A percentile compares a stretch with the other conserved stretches of the same genome.
Evolutionary conservation across 1,140 invertebrate species (phyloP).

Genomic region (Colletes gigas): DNA sequence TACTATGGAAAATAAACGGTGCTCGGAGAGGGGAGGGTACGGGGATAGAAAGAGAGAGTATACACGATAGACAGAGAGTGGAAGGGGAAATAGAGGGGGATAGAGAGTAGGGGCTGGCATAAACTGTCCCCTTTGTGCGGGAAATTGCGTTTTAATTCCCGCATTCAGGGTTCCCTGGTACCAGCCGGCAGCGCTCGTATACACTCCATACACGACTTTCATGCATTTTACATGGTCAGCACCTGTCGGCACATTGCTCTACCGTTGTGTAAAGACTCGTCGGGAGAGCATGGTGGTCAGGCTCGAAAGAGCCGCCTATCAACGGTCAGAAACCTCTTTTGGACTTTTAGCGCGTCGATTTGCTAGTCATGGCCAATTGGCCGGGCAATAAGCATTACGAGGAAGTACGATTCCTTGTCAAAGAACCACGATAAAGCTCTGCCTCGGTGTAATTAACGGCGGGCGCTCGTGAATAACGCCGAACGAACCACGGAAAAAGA

Average conservation of each 20-base stretch:
- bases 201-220: slow-evolving; percentile 71
- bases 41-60: neutral
- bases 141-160: slow-evolving; percentile 82
- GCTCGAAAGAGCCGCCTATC: slow-evolving; percentile 49
- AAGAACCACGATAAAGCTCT: neutral
- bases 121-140: slow-evolving; percentile 80
- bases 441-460: slow-evolving; percentile 3
- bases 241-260: slow-evolving; percentile 56
- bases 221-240: slow-evolving; percentile 78
- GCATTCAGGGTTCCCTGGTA: slow-evolving; percentile 72
- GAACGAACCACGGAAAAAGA: neutral
- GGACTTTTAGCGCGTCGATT: slow-evolving; percentile 38
- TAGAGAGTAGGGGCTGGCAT: slow-evolving; percentile 68
- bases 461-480: neutral
- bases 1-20: neutral
- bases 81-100: slow-evolving; percentile 6
- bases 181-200: slow-evolving; percentile 64
- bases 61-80: neutral
- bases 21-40: neutral
- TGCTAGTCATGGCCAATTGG: slow-evolving; percentile 37
- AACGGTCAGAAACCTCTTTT: slow-evolving; percentile 29
- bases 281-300: slow-evolving; percentile 27
- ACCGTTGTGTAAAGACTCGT: slow-evolving; percentile 43
- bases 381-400: slow-evolving; percentile 21
- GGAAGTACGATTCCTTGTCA: slow-evolving; percentile 12